Evolutionary conservation across 2,113 vertebrate genomes (phyloP), one percentile per base, ranked within the genome.

Genomic region (Charina bottae): DNA sequence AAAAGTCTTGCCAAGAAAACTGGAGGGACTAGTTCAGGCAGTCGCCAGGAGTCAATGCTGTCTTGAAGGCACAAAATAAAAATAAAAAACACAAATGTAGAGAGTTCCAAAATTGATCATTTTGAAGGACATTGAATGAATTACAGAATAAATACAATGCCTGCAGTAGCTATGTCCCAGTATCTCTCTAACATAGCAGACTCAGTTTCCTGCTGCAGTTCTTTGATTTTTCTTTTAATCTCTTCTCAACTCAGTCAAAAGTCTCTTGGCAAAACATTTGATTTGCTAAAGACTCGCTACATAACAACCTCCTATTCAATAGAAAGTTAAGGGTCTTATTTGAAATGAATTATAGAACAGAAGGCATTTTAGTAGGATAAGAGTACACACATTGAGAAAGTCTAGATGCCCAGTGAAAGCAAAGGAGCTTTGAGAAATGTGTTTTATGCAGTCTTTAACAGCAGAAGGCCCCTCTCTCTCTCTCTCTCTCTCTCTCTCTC

Each of bases 271-370:
- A 0, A 15, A 33, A 72, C 68, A 17, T 46, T 90, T 90, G 89
- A 59, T 59, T 84, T 90, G 26, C 42, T 90, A 90, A 85, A 49
- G 78, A 55, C 26, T 60, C 42, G 42, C 83, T 26, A 33, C 56
- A 90, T n/a, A 85, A 46, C 7, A 26, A 53, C 15, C 68, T 53
- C 59, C 15, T 33, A 6, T 49, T 26, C 37, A 17, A 46, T 11
- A 28, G 55, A 37, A 58, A 28, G 54, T 84, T 59, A 83, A 90
- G 54, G 12, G 26, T 42, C 84, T 56, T 55, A 53, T 26, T 42
- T 91, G 49, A 72, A 91, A 72, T 56, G 15, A 91, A 72, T 59
- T 90, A 85, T 60, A 83, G 33, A 91, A 12, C 53, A 72, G 84
- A 56, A 87, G 55, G 60, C 60, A 87, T 60, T 91, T 72, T 72